Base-by-base conservation (phyloP, 2,888 invertebrate genomes). In the Pediacus dermestoides region DNA sequence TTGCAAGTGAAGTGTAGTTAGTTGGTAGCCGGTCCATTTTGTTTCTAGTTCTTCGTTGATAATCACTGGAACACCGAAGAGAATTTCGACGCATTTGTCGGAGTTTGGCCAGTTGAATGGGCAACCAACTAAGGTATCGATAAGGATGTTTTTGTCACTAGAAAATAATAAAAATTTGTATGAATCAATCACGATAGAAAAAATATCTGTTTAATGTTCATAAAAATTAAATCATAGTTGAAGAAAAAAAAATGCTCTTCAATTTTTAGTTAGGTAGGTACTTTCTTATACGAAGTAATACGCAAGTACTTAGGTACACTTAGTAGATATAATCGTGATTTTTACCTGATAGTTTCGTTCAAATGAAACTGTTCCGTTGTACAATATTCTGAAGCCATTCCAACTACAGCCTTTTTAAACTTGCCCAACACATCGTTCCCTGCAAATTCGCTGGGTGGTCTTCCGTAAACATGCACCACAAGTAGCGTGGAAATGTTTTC, bases 301-400 rank as follows among this genome's bases (percentile, higher is more conserved):
- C n/a, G n/a, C n/a, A n/a, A n/a, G n/a, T n/a, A n/a, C n/a, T n/a
- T n/a, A n/a, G n/a, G n/a, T n/a, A n/a, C n/a, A n/a, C n/a, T n/a
- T n/a, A n/a, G n/a, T n/a, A n/a, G n/a, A n/a, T 28, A 9, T 3
- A 6, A 7, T 28, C 21, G 21, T n/a, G 7, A 13, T 13, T 4
- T 13, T 3, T 28, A 28, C 28, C 13, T 13, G 3, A 28, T 28
- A 3, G 4, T 11, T 2, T 14, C 28, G 14, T 3, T 28, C 10
- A 28, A n/a, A 13, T 3, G 3, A 3, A 28, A 7, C 7, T 28
- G 4, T 10, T 9, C 4, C 13, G 7, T 12, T 3, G 28, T 13
- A 14, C 28, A 28, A 28, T 28, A 28, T 9, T 13, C 10, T 14
- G 7, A 3, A 13, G 28, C 28, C 28, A 28, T 28, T 3, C 11